Percentiles rank a stretch among this genome's conserved stretches.
These are phyloP conservation scores for Otus sunia DNA, from an alignment of 2,113 vertebrate species.

Conservation along the genomic window DNA sequence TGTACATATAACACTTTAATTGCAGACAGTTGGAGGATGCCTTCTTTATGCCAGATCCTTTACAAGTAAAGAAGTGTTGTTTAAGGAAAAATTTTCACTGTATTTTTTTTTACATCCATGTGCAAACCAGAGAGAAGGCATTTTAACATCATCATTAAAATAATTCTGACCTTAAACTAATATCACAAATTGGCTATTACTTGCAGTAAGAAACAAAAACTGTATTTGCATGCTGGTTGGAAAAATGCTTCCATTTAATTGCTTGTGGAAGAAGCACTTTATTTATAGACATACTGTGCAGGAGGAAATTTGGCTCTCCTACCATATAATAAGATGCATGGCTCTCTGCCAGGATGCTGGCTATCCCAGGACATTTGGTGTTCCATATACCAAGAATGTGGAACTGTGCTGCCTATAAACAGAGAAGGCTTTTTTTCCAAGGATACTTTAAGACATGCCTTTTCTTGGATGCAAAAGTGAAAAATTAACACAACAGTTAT, in stretches of 20 bases:
- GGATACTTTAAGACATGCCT: neutral
- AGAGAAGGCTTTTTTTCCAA: conserved; percentile 4
- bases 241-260: conserved; percentile 67
- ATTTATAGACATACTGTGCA: conserved; percentile 68
- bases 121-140: neutral
- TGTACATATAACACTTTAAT: neutral
- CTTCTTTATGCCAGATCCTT: neutral
- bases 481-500: neutral
- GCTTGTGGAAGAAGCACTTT: conserved; percentile 62
- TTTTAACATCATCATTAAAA: conserved; percentile 31
- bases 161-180: conserved; percentile 35
- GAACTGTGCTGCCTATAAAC: conserved; percentile 47
- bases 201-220: conserved; percentile 17
- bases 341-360: conserved; percentile 59
- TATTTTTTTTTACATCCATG: neutral
- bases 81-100: neutral
- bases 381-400: conserved; percentile 56
- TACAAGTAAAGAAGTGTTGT: neutral
- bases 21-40: neutral
- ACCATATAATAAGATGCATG: conserved; percentile 65
- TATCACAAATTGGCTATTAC: conserved; percentile 33
- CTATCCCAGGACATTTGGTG: conserved; percentile 36
- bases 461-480: neutral
- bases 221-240: conserved; percentile 48
- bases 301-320: conserved; percentile 69